phyloP scores from a whole-genome alignment of 2,888 invertebrate genomes.

The Drosophila eohydei region DNA sequence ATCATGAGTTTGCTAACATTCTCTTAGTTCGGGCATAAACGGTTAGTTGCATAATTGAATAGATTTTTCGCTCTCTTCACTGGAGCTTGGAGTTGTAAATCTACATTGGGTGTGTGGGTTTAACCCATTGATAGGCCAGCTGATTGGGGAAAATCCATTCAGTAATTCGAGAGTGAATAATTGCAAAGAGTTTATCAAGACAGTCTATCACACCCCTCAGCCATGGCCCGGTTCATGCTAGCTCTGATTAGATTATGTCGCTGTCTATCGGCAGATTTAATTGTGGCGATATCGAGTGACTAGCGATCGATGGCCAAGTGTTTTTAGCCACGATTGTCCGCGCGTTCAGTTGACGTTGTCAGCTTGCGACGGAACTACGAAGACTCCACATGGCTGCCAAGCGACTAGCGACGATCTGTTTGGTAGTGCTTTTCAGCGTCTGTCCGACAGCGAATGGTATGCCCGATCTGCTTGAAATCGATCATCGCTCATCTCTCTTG shows the following conservation, averaged over 20 bases:
- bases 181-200: slow-evolving; percentile 2
- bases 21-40: no score
- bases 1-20: not conserved
- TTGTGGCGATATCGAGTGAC: slow-evolving; percentile 32
- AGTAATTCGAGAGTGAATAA: not conserved
- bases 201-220: slow-evolving; percentile 6
- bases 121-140: slow-evolving; percentile 8
- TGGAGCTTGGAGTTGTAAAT: not conserved
- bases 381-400: slow-evolving; percentile 26
- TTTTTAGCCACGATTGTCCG: slow-evolving; percentile 12
- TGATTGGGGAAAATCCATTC: not conserved
- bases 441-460: slow-evolving; percentile 14
- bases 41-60: no score
- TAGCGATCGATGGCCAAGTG: slow-evolving; percentile 32
- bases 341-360: slow-evolving; percentile 55
- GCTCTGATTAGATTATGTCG: slow-evolving; percentile 71
- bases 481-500: not conserved
- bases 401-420: slow-evolving; percentile 8
- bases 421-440: slow-evolving; percentile 18
- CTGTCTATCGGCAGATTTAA: slow-evolving; percentile 63
- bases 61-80: not conserved
- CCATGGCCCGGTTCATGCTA: slow-evolving; percentile 9
- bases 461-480: not conserved
- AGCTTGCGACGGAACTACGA: slow-evolving; percentile 40
- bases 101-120: not conserved